These are phyloP conservation scores for Acanthurus leucopareius DNA, from an alignment of 2,797 vertebrate genomes.

Conservation along the genomic window DNA sequence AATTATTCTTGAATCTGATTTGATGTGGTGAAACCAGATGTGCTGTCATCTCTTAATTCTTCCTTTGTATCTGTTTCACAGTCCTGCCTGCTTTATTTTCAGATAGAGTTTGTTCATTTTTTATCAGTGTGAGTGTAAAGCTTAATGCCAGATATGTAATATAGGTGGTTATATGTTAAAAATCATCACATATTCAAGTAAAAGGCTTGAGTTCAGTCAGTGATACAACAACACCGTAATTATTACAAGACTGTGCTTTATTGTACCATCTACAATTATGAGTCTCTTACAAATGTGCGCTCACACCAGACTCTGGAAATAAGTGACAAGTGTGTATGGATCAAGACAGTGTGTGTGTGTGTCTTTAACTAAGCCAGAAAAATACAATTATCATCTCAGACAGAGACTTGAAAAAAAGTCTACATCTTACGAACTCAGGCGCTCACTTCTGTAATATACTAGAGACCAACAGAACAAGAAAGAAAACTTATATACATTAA, in stretches of 20 bases:
- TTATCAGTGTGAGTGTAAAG: neutral
- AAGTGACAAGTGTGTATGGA: neutral
- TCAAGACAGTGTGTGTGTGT: neutral
- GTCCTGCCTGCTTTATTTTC: neutral
- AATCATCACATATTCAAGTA: neutral
- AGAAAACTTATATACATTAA: conserved; percentile 48
- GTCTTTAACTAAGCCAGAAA: conserved; percentile 9
- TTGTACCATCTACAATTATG: conserved; percentile 23
- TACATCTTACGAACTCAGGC: neutral
- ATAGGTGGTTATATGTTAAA: neutral
- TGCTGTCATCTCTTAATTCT: neutral
- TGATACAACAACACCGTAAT: neutral
- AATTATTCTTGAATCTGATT: neutral
- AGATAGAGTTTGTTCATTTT: neutral
- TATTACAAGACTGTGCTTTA: conserved; percentile 42
- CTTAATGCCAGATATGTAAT: neutral
- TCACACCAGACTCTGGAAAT: conserved; percentile 25
- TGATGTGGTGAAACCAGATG: neutral
- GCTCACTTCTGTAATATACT: conserved; percentile 21
- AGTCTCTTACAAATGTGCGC: conserved; percentile 11
- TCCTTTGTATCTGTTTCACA: neutral
- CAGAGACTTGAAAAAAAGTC: neutral
- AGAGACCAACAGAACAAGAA: conserved; percentile 11
- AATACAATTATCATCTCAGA: neutral
- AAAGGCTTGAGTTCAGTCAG: neutral